Percentiles rank a stretch among this genome's conserved stretches.
These are phyloP conservation scores for Caenorhabditis uteleia DNA, from an alignment of 2,888 invertebrate species.

Conservation along the genomic window DNA sequence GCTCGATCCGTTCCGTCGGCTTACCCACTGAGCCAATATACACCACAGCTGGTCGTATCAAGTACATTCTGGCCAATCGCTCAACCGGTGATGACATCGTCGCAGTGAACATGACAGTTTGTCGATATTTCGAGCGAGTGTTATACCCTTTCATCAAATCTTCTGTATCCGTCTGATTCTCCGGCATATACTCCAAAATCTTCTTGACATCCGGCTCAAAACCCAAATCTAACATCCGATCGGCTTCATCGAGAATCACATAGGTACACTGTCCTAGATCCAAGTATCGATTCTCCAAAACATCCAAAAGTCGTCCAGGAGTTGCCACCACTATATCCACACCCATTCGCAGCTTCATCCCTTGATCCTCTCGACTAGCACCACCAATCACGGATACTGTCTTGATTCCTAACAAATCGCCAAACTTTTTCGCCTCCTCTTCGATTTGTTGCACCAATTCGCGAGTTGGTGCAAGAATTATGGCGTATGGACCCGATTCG, in stretches of 20 bases:
- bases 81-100: constrained; percentile 99
- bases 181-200: constrained; percentile 93
- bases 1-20: constrained; percentile 96
- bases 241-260: constrained; percentile 84
- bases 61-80: constrained; percentile 88
- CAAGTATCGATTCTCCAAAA: constrained; percentile 94
- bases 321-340: constrained; percentile 99
- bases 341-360: constrained; percentile 80
- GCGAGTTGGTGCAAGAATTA: constrained; percentile 98
- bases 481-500: constrained; percentile 87
- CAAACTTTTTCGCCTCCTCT: constrained; percentile 97
- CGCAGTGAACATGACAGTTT: constrained; percentile 99
- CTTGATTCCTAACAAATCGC: constrained; percentile 83
- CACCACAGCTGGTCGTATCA: constrained; percentile 93
- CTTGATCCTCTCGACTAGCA: constrained; percentile 95
- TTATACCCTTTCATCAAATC: constrained; percentile 92
- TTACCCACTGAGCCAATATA: constrained; percentile 96
- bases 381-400: constrained; percentile 95
- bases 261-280: constrained; percentile 97
- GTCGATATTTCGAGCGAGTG: constrained; percentile 93
- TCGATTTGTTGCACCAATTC: constrained; percentile 77
- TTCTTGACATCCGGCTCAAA: constrained; percentile 95
- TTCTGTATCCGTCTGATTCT: constrained; percentile 95
- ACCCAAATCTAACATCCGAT: constrained; percentile 99
- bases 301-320: constrained; percentile 97